phyloP scores from a whole-genome alignment of 2,113 vertebrate genomes.

The Austrofundulus limnaeus region DNA sequence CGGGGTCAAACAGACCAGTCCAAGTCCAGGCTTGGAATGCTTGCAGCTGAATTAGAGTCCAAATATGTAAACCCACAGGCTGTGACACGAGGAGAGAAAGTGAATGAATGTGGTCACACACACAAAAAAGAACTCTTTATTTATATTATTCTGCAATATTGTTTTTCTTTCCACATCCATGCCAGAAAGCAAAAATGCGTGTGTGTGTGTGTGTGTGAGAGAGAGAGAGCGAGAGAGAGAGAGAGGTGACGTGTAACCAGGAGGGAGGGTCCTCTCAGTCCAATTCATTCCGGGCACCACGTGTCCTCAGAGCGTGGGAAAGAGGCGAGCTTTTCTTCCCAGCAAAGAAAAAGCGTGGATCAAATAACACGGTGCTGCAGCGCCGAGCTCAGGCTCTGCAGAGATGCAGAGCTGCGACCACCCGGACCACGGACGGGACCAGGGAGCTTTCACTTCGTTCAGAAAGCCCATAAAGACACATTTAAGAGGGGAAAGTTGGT shows the following conservation, averaged over 20 bases:
- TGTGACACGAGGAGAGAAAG: neutral
- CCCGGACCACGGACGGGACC: constrained; percentile 61
- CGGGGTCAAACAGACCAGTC: constrained; percentile 40
- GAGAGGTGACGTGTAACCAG: constrained; percentile 70
- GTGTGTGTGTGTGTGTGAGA: constrained; percentile 11
- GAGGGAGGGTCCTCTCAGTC: constrained; percentile 85
- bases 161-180: constrained; percentile 11
- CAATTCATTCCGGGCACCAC: constrained; percentile 91
- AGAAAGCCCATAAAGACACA: constrained; percentile 44
- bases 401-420: constrained; percentile 65
- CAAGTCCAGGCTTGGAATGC: constrained; percentile 14
- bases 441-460: constrained; percentile 42
- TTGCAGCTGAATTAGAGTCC: neutral
- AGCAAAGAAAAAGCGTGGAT: constrained; percentile 87
- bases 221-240: constrained; percentile 38
- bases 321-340: constrained; percentile 98
- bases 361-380: constrained; percentile 82
- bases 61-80: constrained; percentile 2
- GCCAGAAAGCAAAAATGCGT: constrained; percentile 4
- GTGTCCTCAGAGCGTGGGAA: constrained; percentile 98
- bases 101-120: neutral
- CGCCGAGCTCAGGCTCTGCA: constrained; percentile 61
- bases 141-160: neutral
- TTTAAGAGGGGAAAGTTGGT: neutral
- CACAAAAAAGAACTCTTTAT: neutral